phyloP scores from a whole-genome alignment of 2,888 invertebrate species.

The Neria commutata region DNA sequence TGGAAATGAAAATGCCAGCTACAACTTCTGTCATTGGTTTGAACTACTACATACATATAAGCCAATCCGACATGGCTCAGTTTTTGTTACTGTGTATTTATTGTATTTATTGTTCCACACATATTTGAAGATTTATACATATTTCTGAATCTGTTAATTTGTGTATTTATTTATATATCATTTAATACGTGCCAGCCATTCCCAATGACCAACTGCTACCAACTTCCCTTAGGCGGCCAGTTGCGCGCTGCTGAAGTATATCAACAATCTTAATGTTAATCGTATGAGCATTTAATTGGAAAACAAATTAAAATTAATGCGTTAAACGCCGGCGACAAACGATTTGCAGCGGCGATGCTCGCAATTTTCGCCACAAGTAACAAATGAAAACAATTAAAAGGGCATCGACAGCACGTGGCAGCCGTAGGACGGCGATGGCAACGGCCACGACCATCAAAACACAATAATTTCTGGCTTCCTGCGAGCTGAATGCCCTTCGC shows the following conservation, averaged over 20 bases:
- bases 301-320: slow-evolving; percentile 30
- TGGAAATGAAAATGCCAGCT: no score
- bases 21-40: no score
- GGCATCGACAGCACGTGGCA: slow-evolving; percentile 26
- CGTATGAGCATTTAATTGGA: slow-evolving; percentile 26
- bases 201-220: not conserved
- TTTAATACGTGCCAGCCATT: not conserved
- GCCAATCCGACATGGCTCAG: no score
- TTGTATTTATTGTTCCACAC: no score
- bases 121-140: no score
- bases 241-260: no score
- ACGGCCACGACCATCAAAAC: slow-evolving; percentile 30
- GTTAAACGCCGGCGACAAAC: slow-evolving; percentile 22
- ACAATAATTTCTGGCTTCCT: slow-evolving; percentile 18
- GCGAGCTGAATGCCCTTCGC: not conserved
- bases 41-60: no score
- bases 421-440: not conserved
- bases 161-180: not conserved
- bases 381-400: slow-evolving; percentile 28
- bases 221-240: not conserved
- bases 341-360: slow-evolving; percentile 12
- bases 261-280: slow-evolving; percentile 15
- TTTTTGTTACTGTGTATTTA: no score
- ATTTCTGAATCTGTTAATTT: no score
- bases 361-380: no score